Evolutionary conservation across 2,888 invertebrate genomes (phyloP).

Genomic region (Acrocyrtus sp.): DNA sequence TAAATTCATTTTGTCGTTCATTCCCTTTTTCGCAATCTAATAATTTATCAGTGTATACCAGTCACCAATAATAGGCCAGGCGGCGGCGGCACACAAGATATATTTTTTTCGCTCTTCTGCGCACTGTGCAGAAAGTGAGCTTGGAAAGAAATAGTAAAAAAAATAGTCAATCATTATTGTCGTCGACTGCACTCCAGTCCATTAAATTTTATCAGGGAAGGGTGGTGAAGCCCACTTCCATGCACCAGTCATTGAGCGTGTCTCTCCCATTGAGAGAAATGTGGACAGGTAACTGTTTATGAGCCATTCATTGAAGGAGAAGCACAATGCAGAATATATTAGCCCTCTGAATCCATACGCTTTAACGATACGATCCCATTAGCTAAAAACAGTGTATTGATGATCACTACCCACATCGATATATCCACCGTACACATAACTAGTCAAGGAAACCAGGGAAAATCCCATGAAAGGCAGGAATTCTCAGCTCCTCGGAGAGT

Average conservation of each 20-base stretch:
- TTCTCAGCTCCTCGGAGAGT: too few relatives aligned
- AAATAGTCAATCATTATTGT: slow-evolving; percentile 47
- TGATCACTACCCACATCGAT: slow-evolving; percentile 27
- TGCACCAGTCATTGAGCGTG: neutral
- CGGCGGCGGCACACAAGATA: too few relatives aligned
- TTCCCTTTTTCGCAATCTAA: neutral
- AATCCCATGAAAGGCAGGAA: too few relatives aligned
- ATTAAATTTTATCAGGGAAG: slow-evolving; percentile 46
- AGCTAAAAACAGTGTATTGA: slow-evolving; percentile 31
- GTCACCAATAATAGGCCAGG: too few relatives aligned
- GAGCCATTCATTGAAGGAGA: slow-evolving; percentile 48
- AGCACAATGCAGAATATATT: slow-evolving; percentile 40
- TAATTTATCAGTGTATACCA: neutral
- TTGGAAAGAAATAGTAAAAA: too few relatives aligned
- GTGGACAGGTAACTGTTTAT: slow-evolving; percentile 48
- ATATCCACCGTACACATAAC: too few relatives aligned
- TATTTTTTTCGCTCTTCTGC: too few relatives aligned
- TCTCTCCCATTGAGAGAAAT: neutral
- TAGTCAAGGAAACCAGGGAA: too few relatives aligned
- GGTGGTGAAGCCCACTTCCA: neutral
- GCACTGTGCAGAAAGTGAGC: too few relatives aligned
- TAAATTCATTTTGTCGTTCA: neutral
- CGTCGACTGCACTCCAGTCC: slow-evolving; percentile 26
- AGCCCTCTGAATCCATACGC: slow-evolving; percentile 44
- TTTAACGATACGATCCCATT: slow-evolving; percentile 48